Percentiles rank a stretch among this genome's conserved stretches.
Evolutionary conservation across 1,140 invertebrate genomes (phyloP).

Genomic region (Zaprionus camerounensis): DNA sequence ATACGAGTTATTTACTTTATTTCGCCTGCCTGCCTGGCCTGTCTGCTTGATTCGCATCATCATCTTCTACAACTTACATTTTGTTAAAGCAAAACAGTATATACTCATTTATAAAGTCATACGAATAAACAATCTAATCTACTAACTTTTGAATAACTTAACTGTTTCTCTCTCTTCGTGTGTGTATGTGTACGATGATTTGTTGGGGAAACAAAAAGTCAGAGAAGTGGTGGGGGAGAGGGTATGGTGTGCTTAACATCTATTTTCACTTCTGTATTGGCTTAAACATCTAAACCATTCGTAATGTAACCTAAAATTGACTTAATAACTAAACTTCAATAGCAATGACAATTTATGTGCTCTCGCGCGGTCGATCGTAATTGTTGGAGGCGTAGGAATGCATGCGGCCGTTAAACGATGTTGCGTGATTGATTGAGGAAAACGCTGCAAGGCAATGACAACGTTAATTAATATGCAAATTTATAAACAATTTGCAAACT

Average conservation of each 20-base stretch:
- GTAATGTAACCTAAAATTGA: constrained; percentile 70
- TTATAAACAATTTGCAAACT: constrained; percentile 12
- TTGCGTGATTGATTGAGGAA: constrained; percentile 32
- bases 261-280: constrained; percentile 59
- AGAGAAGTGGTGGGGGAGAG: constrained; percentile 23
- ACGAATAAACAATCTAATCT: constrained; percentile 68
- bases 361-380: constrained; percentile 39
- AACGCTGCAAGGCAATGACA: constrained; percentile 29
- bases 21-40: constrained; percentile 21
- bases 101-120: constrained; percentile 60
- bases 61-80: constrained; percentile 57
- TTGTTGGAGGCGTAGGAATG: constrained; percentile 71
- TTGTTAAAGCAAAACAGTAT: constrained; percentile 53
- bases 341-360: constrained; percentile 73
- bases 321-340: constrained; percentile 78
- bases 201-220: constrained; percentile 41
- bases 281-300: constrained; percentile 70
- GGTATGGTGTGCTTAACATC: constrained; percentile 51
- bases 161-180: constrained; percentile 26
- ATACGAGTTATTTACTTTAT: constrained; percentile 47
- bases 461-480: neutral
- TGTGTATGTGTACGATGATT: constrained; percentile 29
- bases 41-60: neutral
- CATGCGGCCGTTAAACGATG: constrained; percentile 61
- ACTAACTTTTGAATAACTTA: constrained; percentile 65